These are phyloP conservation scores for Lucinisca nassula DNA, from an alignment of 2,888 invertebrate species.

Conservation along the genomic window DNA sequence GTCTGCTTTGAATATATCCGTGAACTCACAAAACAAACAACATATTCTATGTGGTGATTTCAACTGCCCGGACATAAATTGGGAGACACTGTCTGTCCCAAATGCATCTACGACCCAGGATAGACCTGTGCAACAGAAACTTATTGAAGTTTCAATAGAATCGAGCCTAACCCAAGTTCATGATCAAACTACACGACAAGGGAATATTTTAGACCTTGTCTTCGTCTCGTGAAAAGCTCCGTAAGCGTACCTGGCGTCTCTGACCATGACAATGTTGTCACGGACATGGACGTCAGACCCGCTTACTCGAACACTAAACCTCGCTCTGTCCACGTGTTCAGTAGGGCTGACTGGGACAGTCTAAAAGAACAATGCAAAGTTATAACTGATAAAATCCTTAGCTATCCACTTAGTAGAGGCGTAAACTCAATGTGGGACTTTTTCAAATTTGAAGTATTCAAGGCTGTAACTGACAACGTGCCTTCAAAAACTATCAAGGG, in stretches of 20 bases:
- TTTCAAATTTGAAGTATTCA: neutral
- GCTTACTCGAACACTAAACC: too few relatives aligned
- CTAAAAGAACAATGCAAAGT: neutral
- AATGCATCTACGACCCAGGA: neutral
- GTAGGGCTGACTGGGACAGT: neutral
- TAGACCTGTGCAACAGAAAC: neutral
- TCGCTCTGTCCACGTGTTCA: too few relatives aligned
- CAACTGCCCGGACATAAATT: slow-evolving; percentile 30
- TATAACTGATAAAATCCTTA: neutral
- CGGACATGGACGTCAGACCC: too few relatives aligned
- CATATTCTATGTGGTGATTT: slow-evolving; percentile 24
- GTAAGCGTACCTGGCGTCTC: too few relatives aligned
- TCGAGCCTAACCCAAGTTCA: slow-evolving; percentile 23
- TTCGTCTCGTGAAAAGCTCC: too few relatives aligned
- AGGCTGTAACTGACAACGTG: neutral
- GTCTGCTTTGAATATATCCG: slow-evolving; percentile 1
- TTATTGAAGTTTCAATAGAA: neutral
- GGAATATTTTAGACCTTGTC: neutral
- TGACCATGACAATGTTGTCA: too few relatives aligned
- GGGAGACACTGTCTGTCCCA: slow-evolving; percentile 7
- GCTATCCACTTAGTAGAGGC: too few relatives aligned
- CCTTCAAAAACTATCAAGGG: too few relatives aligned
- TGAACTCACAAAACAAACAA: slow-evolving; percentile 14
- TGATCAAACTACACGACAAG: neutral
- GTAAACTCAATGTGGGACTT: neutral